Conservation (phyloP, 2,797 vertebrate genomes). For the Pseudochaenichthys georgianus region DNA sequence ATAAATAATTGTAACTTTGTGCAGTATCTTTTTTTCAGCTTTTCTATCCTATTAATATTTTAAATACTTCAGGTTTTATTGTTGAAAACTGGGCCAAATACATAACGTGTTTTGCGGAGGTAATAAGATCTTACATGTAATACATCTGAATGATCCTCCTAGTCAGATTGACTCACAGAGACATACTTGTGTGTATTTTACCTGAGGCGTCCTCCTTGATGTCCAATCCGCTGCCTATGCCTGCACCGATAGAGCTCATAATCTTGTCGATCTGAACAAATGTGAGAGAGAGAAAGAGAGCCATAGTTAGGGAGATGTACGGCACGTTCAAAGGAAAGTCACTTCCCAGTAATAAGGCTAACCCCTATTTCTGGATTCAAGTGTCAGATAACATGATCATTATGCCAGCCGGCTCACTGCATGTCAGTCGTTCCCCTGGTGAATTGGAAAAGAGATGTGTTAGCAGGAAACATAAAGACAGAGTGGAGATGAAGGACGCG, state of each 20-base stretch:
- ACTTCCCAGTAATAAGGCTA: conserved; percentile 62
- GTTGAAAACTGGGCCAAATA: neutral
- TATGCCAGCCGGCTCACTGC: conserved; percentile 40
- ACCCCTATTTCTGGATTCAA: conserved; percentile 66
- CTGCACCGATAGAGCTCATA: conserved; percentile 96
- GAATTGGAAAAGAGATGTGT: conserved; percentile 43
- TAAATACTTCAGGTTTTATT: neutral
- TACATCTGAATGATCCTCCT: neutral
- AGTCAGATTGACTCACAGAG: neutral
- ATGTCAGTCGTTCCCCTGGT: conserved; percentile 54
- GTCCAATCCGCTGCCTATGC: conserved; percentile 91
- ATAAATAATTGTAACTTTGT: neutral
- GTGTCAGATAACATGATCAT: conserved; percentile 65
- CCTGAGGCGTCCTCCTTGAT: conserved; percentile 87
- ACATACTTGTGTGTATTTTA: conserved; percentile 70
- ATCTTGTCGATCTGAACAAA: conserved; percentile 95
- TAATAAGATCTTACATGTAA: neutral
- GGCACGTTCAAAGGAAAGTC: conserved; percentile 34
- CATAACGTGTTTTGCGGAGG: too few species aligned
- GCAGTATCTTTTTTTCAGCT: neutral
- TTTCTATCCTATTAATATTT: neutral
- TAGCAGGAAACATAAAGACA: conserved; percentile 25
- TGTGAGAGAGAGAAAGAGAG: neutral
- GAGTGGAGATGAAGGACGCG: conserved; percentile 38
- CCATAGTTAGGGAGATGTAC: conserved; percentile 39